phyloP scores from a whole-genome alignment of 2,113 vertebrate species.

The Nycticebus coucang region DNA sequence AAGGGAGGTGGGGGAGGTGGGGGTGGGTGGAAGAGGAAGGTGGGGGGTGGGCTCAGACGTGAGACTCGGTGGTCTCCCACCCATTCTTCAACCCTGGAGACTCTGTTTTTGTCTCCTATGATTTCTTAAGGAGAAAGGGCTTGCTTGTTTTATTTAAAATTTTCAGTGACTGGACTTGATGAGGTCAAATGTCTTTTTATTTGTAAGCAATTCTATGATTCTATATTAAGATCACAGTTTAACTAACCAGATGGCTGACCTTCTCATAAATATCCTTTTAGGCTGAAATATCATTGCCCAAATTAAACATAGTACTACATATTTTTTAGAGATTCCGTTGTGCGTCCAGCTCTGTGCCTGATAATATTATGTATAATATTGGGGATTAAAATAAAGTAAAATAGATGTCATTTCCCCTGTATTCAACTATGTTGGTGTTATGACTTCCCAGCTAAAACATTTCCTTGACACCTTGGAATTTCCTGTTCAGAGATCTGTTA shows the following conservation, averaged over 20 bases:
- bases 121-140: neutral
- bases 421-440: neutral
- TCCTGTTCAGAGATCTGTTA: neutral
- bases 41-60: neutral
- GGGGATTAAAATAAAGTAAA: neutral
- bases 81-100: neutral
- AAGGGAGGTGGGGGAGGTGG: neutral
- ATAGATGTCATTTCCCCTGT: neutral
- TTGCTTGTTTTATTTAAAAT: neutral
- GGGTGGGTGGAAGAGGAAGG: neutral
- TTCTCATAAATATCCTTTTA: conserved; percentile 31
- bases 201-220: neutral
- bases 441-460: neutral
- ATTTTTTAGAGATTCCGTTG: neutral
- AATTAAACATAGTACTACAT: neutral
- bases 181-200: neutral
- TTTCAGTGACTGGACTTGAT: neutral
- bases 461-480: neutral
- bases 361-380: neutral
- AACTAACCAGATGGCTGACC: neutral
- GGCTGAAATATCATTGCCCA: neutral
- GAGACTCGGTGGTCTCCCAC: neutral
- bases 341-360: neutral
- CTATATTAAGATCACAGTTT: neutral
- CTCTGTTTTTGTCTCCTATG: neutral